Conservation (phyloP, 2,113 vertebrate species). For the Aphyosemion australe region DNA sequence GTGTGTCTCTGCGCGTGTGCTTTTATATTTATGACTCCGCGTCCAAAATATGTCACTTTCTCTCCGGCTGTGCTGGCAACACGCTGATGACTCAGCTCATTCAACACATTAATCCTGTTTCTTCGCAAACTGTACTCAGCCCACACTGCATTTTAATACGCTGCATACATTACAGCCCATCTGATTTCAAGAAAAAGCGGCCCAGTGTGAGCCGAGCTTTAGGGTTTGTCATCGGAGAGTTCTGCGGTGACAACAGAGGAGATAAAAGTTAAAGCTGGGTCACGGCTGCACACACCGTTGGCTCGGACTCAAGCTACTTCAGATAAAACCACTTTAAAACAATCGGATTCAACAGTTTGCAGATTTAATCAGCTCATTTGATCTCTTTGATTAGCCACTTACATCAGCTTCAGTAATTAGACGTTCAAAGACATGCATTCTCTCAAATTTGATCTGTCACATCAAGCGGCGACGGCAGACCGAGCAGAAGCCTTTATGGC, state of each 20-base stretch:
- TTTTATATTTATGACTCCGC: constrained; percentile 46
- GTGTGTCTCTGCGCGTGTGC: not conserved
- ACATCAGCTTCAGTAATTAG: not conserved
- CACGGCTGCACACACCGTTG: constrained; percentile 29
- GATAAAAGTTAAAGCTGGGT: constrained; percentile 35
- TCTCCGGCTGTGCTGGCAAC: constrained; percentile 38
- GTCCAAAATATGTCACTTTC: constrained; percentile 57
- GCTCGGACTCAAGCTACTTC: constrained; percentile 39
- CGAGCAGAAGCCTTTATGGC: too few relatives aligned
- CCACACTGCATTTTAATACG: constrained; percentile 25
- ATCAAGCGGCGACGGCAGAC: too few relatives aligned
- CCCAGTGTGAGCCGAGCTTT: constrained; percentile 21
- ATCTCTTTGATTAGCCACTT: not conserved
- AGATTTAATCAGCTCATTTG: not conserved
- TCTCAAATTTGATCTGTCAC: too few relatives aligned
- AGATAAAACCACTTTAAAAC: constrained; percentile 9
- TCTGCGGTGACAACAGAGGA: constrained; percentile 15
- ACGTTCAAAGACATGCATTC: constrained; percentile 9
- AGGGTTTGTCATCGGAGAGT: constrained; percentile 35
- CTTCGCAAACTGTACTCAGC: constrained; percentile 39
- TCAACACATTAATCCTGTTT: constrained; percentile 57
- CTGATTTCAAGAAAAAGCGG: constrained; percentile 33
- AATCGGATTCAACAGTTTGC: constrained; percentile 16
- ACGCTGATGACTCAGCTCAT: constrained; percentile 54
- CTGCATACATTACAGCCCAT: constrained; percentile 22